Evolutionary conservation across 2,888 invertebrate genomes (phyloP), one percentile per base, ranked within the genome.

Genomic region (Odontomyia ornata): DNA sequence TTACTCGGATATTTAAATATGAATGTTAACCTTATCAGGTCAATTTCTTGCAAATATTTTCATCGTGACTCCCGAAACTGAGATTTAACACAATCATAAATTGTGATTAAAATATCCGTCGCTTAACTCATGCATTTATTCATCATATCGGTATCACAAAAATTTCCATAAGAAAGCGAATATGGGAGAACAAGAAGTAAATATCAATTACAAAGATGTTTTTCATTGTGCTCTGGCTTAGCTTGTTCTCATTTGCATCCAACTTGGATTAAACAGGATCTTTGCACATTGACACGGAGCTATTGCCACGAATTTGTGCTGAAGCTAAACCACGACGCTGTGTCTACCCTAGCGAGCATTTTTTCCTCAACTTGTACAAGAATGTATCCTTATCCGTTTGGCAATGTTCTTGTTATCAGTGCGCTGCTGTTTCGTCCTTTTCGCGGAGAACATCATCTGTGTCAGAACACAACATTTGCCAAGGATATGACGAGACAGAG

Each of bases 401-500:
- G 36, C 3, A 36, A 36, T 36, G 36, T 36, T 36, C 36, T 5
- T 9, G 36, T 9, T 36, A 9, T 9, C 36, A 9, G 3, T 36
- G 36, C 9, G n/a, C n/a, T n/a, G n/a, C 36, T 5, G 4, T 18
- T 13, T 52, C 52, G 52, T 52, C n/a, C 52, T 52, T 3, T 15
- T 52, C 15, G n/a, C 15, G 3, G 13, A 52, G 52, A 4, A 27
- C 25, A 25, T 47, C 52, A 15, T 13, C 46, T 28, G 15, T 71
- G 27, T 71, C 23, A 71, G 69, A 27, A 52, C 36, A 71, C 46
- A 47, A 47, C 69, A 47, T 71, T 71, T 71, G 69, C 69, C 47
- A 71, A 71, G 46, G 69, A 71, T 71, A 46, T 47, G 69, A 47
- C 52, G 69, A 71, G 64, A 73, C 65, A 64, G 73, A 77, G 65